Conservation (phyloP, 2,888 invertebrate species). For the Beris morrisii region DNA sequence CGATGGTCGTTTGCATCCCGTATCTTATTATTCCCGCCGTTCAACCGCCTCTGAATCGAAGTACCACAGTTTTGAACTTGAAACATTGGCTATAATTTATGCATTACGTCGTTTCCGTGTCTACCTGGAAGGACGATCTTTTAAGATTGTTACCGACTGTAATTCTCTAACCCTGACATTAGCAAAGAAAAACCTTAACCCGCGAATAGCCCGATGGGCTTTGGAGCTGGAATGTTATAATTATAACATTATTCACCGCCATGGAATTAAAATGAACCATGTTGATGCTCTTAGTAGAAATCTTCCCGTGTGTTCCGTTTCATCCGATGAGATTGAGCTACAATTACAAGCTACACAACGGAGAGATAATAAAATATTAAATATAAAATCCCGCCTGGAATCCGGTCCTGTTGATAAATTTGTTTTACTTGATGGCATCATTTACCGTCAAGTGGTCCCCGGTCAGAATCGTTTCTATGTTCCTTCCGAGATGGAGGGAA, state of each 20-base stretch:
- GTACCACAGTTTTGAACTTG: slow-evolving; percentile 47
- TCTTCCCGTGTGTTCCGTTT: background rate
- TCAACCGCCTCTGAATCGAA: slow-evolving; percentile 42
- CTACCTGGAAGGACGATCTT: slow-evolving; percentile 43
- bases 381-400: background rate
- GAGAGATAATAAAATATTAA: background rate
- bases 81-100: slow-evolving; percentile 46
- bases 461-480: slow-evolving; percentile 23
- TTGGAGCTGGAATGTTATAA: slow-evolving; percentile 37
- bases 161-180: slow-evolving; percentile 44
- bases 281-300: slow-evolving; percentile 44
- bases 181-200: slow-evolving; percentile 43
- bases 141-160: slow-evolving; percentile 45
- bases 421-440: slow-evolving; percentile 1
- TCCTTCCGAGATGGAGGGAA: slow-evolving; percentile 38
- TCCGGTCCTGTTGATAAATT: background rate
- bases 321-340: slow-evolving; percentile 2
- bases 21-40: slow-evolving; percentile 44
- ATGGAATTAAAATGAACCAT: slow-evolving; percentile 42
- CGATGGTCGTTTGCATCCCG: slow-evolving; percentile 42
- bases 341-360: background rate
- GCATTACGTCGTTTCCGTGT: slow-evolving; percentile 44
- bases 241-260: slow-evolving; percentile 37
- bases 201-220: slow-evolving; percentile 39
- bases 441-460: background rate